Conservation (phyloP, 2,888 invertebrate genomes). For the Callyntrura sp. region DNA sequence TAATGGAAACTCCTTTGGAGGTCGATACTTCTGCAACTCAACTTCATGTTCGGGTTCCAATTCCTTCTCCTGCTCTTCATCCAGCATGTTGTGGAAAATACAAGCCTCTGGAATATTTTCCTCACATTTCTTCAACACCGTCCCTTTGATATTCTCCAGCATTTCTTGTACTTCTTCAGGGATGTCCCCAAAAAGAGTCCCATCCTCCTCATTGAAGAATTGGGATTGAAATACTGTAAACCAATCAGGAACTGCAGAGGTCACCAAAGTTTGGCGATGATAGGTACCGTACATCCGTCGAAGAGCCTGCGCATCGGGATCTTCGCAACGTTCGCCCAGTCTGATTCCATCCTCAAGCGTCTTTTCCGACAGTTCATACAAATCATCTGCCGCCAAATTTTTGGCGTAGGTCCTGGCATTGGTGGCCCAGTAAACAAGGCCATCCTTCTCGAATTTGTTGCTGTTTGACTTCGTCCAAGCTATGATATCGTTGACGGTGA, state of each 20-base stretch:
- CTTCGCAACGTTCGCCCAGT: constrained; percentile 33
- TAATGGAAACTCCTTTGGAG: background rate
- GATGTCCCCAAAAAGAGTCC: background rate
- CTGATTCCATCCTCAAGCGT: background rate
- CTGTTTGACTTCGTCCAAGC: constrained; percentile 76
- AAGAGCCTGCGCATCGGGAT: constrained; percentile 35
- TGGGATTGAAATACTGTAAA: background rate
- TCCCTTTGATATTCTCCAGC: background rate
- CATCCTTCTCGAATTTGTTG: constrained; percentile 65
- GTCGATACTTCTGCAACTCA: constrained; percentile 35
- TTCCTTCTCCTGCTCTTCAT: constrained; percentile 75
- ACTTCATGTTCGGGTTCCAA: constrained; percentile 54
- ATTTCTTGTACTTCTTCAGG: background rate
- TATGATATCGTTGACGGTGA: constrained; percentile 50
- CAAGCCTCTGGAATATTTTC: constrained; percentile 13
- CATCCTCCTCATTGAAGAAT: too few relatives aligned
- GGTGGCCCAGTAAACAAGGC: constrained; percentile 78
- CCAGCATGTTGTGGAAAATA: constrained; percentile 50
- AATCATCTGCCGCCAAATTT: constrained; percentile 66
- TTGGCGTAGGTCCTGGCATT: constrained; percentile 73
- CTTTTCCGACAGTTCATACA: constrained; percentile 27
- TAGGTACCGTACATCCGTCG: constrained; percentile 38
- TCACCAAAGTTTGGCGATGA: background rate
- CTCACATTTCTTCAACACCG: constrained; percentile 22
- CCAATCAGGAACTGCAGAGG: constrained; percentile 36